Conservation (phyloP, 1,140 invertebrate species). For the Diorhabda carinulata region DNA sequence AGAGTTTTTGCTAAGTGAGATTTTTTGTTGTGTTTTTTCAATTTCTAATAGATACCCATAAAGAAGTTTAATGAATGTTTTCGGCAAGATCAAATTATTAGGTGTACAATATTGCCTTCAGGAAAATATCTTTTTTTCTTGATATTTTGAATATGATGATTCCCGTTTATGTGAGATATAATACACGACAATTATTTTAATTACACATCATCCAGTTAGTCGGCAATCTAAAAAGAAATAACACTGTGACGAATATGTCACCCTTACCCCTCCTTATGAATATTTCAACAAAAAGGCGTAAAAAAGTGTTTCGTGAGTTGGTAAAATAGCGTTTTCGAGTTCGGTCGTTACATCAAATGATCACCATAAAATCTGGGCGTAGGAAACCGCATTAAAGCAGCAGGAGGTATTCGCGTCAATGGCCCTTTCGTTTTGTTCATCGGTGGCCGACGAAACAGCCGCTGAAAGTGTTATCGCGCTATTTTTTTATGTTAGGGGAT, state of each 20-base stretch:
- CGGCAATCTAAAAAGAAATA: not conserved
- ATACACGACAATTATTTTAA: too few species aligned
- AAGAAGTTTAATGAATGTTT: too few species aligned
- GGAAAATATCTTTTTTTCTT: too few species aligned
- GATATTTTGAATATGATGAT: too few species aligned
- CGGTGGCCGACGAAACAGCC: not conserved
- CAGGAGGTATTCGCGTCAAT: not conserved
- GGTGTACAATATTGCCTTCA: too few species aligned
- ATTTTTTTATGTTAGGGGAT: not conserved
- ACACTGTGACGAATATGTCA: not conserved
- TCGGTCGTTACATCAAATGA: conserved; percentile 2
- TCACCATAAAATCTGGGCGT: conserved; percentile 1
- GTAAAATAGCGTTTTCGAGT: conserved; percentile 2
- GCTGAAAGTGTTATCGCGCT: not conserved
- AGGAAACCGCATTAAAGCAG: not conserved
- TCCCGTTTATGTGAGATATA: too few species aligned
- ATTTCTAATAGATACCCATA: too few species aligned
- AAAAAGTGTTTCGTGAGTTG: conserved; percentile 1
- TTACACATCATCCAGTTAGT: not conserved
- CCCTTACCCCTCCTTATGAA: not conserved
- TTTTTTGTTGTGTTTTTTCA: too few species aligned
- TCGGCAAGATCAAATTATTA: too few species aligned
- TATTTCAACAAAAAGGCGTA: conserved; percentile 2
- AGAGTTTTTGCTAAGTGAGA: too few species aligned
- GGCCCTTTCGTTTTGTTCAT: not conserved